Base-by-base conservation (phyloP, 2,113 vertebrate genomes). In the Sorex fumeus region DNA sequence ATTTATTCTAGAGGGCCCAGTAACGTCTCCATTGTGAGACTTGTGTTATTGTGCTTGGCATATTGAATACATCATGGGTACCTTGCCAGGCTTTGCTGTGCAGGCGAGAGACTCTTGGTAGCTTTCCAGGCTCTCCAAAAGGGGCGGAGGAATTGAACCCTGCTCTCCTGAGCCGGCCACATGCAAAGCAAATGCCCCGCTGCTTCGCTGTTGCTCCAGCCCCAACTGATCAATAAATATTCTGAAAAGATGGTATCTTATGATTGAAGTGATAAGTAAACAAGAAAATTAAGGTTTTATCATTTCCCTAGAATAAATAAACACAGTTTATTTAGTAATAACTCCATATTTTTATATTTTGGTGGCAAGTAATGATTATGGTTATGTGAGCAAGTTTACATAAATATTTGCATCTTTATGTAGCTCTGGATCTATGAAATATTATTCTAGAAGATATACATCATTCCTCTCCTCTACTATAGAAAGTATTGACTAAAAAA, bases 391-490 rank as follows among this genome's bases (percentile, higher is more conserved):
- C 3, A 60, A 23, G 57, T 60, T 60, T 50, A 50, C 47, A 50
- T 50, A 12, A 50, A 50, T 50, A 50, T 50, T 50, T 23, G 25
- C 18, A 36, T 40, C 28, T 27, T 8, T 3, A 2, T 13, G 11
- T 21, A 0, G 4, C 57, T 21, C 36, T 23, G 12, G 13, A n/a
- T 78, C 15, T 67, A 62, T 23, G 62, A 75, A 67, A 40, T 1
- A 15, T 36, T 6, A 60, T 19, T 53, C 25, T 67, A 8, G 8
- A 10, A 7, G 8, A 34, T 11, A 43, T 4, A 3, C 1, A 1
- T 4, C 23, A 9, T 0, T 76, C 0, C 47, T 3, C 6, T 79
- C 11, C 0, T 47, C 0, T 6, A 1, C 2, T 87, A 3, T 1
- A 81, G 93, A 53, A 66, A 75, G 19, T 13, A 78, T 8, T 70